Conservation (phyloP, 2,888 invertebrate genomes). For the Aelia acuminata region DNA sequence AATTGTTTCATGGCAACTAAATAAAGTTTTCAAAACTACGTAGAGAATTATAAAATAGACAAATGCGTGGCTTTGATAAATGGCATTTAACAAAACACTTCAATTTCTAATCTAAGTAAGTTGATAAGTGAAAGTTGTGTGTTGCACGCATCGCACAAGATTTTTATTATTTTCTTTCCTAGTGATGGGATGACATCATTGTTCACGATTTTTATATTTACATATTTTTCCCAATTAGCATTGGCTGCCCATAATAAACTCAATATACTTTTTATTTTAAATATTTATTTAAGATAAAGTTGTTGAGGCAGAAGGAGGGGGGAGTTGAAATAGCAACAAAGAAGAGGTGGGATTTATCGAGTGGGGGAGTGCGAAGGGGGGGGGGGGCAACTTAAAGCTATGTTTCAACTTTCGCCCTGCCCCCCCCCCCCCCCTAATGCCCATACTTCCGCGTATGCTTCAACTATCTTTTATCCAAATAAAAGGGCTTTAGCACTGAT, state of each 20-base stretch:
- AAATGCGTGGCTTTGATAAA: no score
- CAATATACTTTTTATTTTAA: not conserved
- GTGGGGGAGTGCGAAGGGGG: no score
- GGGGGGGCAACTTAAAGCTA: conserved; percentile 1
- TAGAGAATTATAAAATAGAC: no score
- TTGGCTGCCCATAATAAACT: not conserved
- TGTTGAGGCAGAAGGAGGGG: not conserved
- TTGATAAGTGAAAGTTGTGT: no score
- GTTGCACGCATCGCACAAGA: no score
- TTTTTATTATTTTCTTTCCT: no score
- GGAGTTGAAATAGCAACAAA: conserved; percentile 1
- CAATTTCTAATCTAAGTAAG: no score
- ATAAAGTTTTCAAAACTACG: no score
- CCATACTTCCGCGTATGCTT: conserved; percentile 50
- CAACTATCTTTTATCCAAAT: conserved; percentile 49
- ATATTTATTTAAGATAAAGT: conserved; percentile 24
- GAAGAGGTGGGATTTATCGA: conserved; percentile 42
- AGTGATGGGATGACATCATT: no score
- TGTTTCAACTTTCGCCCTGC: conserved; percentile 12
- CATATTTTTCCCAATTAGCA: not conserved
- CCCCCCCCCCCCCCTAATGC: not conserved
- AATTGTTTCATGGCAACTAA: no score
- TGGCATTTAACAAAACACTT: no score
- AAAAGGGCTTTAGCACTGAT: conserved; percentile 45
- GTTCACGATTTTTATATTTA: no score